A percentile compares a stretch with the other conserved stretches of the same genome.
phyloP scores from a whole-genome alignment of 2,888 invertebrate genomes.

The Caenorhabditis sinica region DNA sequence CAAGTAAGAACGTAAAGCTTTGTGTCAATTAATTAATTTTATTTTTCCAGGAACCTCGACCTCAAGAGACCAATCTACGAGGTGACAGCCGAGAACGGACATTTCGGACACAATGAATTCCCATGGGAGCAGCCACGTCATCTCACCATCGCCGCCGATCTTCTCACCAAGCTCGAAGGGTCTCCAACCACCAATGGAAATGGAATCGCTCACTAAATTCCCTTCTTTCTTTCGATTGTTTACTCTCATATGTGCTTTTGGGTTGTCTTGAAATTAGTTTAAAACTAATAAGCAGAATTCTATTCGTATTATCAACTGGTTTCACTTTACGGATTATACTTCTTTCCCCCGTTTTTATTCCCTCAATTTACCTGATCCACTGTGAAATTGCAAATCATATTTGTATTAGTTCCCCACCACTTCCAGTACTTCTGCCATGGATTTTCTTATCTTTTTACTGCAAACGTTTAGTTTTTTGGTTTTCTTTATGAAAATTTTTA shows the following conservation, averaged over 20 bases:
- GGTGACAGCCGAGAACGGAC: constrained; percentile 97
- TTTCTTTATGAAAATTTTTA: constrained; percentile 33
- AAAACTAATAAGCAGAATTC: constrained; percentile 11
- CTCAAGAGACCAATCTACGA: constrained; percentile 96
- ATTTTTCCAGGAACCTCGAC: constrained; percentile 83
- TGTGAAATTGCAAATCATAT: constrained; percentile 25
- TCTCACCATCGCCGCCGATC: constrained; percentile 84
- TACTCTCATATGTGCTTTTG: not conserved
- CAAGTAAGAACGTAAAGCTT: constrained; percentile 89
- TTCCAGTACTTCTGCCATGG: no score
- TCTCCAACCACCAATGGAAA: constrained; percentile 57
- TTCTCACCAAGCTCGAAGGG: constrained; percentile 68
- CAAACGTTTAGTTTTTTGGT: constrained; percentile 9
- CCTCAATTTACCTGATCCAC: constrained; percentile 11
- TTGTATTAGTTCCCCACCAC: constrained; percentile 25
- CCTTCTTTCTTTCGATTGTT: not conserved
- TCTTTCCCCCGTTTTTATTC: constrained; percentile 9
- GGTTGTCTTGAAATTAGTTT: not conserved
- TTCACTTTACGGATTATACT: not conserved
- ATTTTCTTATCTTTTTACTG: constrained; percentile 22
- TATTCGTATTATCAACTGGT: not conserved
- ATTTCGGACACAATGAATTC: constrained; percentile 97
- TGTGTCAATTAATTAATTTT: constrained; percentile 78
- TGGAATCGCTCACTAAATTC: constrained; percentile 72
- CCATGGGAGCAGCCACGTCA: constrained; percentile 97